A percentile compares a stretch with the other conserved stretches of the same genome.
These are phyloP conservation scores for Tigriopus japonicus DNA, from an alignment of 1,140 invertebrate genomes.

Conservation along the genomic window DNA sequence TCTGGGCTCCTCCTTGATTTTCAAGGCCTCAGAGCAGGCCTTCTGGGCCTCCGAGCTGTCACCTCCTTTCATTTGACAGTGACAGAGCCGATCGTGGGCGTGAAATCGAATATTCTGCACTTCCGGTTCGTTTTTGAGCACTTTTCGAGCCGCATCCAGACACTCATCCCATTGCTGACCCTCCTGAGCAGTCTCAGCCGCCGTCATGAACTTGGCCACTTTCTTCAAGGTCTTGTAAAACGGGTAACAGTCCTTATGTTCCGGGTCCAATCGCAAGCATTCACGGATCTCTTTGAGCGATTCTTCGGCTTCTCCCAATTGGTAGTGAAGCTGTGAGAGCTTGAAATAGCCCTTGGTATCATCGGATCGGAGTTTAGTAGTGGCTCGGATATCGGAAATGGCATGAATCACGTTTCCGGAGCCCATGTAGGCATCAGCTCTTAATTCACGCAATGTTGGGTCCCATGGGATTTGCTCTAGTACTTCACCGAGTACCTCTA, in stretches of 20 bases:
- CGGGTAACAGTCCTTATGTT: constrained; percentile 87
- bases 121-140: constrained; percentile 46
- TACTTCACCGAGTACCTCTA: constrained; percentile 44
- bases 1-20: constrained; percentile 51
- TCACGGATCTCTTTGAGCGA: constrained; percentile 67
- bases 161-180: constrained; percentile 52
- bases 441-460: constrained; percentile 51
- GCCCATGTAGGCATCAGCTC: constrained; percentile 62
- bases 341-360: constrained; percentile 73
- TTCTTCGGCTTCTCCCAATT: constrained; percentile 74
- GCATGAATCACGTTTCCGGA: constrained; percentile 64
- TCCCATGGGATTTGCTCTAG: constrained; percentile 82
- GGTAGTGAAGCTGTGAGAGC: constrained; percentile 63
- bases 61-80: constrained; percentile 46
- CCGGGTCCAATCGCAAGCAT: constrained; percentile 92
- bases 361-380: constrained; percentile 74
- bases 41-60: constrained; percentile 40
- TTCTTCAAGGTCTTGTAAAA: constrained; percentile 95
- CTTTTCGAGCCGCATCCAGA: constrained; percentile 45
- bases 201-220: constrained; percentile 60
- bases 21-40: constrained; percentile 58
- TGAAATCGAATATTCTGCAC: constrained; percentile 49
- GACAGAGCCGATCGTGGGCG: constrained; percentile 50
- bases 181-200: constrained; percentile 48
- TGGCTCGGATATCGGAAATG: constrained; percentile 68